Conservation (phyloP, 64 coral and sea anemone species). For the Montipora capricornis region DNA sequence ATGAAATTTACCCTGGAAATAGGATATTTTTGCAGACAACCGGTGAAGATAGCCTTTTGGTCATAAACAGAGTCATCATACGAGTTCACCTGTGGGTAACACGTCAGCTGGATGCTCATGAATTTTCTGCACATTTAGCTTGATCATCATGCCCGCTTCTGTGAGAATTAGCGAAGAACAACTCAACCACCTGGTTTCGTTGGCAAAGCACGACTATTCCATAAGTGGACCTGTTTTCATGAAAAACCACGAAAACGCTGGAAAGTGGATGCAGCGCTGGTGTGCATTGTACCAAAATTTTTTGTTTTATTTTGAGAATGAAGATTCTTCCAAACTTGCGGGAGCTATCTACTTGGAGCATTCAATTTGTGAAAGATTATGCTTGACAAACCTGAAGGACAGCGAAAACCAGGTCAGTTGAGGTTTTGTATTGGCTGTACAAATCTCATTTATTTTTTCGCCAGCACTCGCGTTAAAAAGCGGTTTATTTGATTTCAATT, state of each 20-base stretch:
- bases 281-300: conserved; percentile 93
- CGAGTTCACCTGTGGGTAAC: background rate
- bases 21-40: background rate
- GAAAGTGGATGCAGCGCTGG: conserved; percentile 92
- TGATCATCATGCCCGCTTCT: conserved; percentile 79
- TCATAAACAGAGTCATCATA: background rate
- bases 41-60: conserved; percentile 8
- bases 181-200: conserved; percentile 64
- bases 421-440: background rate
- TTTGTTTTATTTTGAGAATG: conserved; percentile 89
- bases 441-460: background rate
- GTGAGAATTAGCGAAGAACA: conserved; percentile 81
- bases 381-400: conserved; percentile 86
- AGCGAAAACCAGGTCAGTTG: conserved; percentile 82
- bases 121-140: conserved; percentile 17
- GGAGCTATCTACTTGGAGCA: conserved; percentile 88
- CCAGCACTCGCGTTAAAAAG: background rate
- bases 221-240: conserved; percentile 78
- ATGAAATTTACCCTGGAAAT: background rate
- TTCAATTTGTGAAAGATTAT: conserved; percentile 85
- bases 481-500: background rate
- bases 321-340: conserved; percentile 83
- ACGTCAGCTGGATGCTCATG: background rate
- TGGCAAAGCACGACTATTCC: conserved; percentile 76
- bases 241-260: conserved; percentile 76